Percentiles rank a stretch among this genome's conserved stretches.
Conservation (phyloP, 2,888 invertebrate species). For the Limnephilus marmoratus region DNA sequence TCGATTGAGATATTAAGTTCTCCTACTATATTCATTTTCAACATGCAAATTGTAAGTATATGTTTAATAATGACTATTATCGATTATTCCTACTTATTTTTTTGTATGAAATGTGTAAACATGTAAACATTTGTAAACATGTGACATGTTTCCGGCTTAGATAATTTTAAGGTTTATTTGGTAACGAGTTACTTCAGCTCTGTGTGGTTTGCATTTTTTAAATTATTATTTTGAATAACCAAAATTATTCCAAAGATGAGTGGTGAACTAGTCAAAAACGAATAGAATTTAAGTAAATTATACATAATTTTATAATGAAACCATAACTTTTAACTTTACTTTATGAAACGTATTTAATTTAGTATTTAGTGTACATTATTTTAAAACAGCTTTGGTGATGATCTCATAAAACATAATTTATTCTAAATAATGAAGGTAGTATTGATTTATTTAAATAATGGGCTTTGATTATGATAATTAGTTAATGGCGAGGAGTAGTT, state of each 20-base stretch:
- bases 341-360: constrained; percentile 26
- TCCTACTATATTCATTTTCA: background rate
- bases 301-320: background rate
- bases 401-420: constrained; percentile 52
- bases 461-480: background rate
- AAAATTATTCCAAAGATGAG: constrained; percentile 59
- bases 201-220: constrained; percentile 34
- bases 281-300: background rate
- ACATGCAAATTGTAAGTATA: background rate
- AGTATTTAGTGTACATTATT: constrained; percentile 21
- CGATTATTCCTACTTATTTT: too few relatives aligned
- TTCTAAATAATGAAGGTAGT: background rate
- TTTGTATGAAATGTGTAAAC: background rate
- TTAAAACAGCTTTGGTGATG: constrained; percentile 54
- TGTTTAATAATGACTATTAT: background rate
- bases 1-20: background rate
- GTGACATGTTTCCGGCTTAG: constrained; percentile 2
- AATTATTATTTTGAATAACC: constrained; percentile 3
- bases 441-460: background rate
- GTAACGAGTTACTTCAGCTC: background rate
- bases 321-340: background rate
- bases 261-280: constrained; percentile 62
- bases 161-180: constrained; percentile 20
- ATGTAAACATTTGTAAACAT: too few relatives aligned
- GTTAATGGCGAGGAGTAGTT: background rate